Evolutionary conservation across 1,140 invertebrate genomes (phyloP), one percentile per base, ranked within the genome.

Genomic region (Drosophila parabipectinata): DNA sequence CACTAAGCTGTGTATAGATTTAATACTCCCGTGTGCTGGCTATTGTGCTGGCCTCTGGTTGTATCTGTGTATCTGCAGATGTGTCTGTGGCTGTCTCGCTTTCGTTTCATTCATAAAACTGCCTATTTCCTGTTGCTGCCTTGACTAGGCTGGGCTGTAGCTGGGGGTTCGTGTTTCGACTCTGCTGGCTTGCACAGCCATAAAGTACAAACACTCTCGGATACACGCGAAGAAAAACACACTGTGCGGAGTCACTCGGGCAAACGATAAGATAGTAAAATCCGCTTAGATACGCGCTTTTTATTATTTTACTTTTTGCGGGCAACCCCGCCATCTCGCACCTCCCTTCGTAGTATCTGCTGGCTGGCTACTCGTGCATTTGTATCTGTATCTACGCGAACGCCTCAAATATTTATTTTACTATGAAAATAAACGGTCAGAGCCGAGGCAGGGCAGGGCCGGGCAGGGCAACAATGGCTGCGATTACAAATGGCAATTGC

Each of bases 81-180:
- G n/a, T 69, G 54, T 74, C 41, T 30, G 6, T 9, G 9, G 55
- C 14, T 72, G 32, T 56, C 71, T 76, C 56, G 82, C 69, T 77
- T 77, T 87, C 82, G 75, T 88, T 87, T 87, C 82, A 87, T 87
- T 87, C 82, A 87, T 87, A 87, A 88, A 87, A 87, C 88, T 88
- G 84, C 79, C 79, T 87, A 83, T 88, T 87, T 87, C 82, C 82
- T 87, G 82, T 87, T 85, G 81, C 81, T 81, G 82, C 73, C 63
- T 67, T 67, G 63, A 67, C 63, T 67, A 67, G 63, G 60, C 63
- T 67, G 64, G 63, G 59, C 63, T 28, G 12, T 10, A 37, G 71
- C 53, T 50, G 72, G 67, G 48, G 58, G 56, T 77, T 84, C 77
- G 76, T 85, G 73, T 84, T 87, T 81, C 68, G 82, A 71, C 58